Percentiles rank a stretch among this genome's conserved stretches.
Conservation (phyloP, 2,797 vertebrate genomes). For the Macropodus opercularis region DNA sequence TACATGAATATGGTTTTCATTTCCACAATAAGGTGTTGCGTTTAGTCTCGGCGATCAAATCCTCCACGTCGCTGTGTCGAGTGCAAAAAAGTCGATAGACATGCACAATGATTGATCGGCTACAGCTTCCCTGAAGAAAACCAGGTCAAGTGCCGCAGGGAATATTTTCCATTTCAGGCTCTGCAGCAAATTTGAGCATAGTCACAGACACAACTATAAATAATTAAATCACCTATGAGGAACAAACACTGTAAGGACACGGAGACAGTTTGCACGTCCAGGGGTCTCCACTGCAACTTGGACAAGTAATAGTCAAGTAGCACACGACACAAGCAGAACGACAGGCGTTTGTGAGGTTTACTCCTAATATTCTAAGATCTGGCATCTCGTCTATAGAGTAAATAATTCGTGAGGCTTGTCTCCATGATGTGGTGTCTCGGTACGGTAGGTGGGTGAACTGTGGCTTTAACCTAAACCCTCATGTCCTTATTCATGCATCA, state of each 20-base stretch:
- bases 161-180: constrained; percentile 28
- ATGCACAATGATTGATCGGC: constrained; percentile 32
- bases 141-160: constrained; percentile 16
- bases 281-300: too few relatives aligned
- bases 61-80: too few relatives aligned
- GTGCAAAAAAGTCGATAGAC: too few relatives aligned
- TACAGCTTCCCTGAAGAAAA: constrained; percentile 19
- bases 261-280: background rate
- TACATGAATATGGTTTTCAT: background rate
- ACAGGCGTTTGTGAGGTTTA: too few relatives aligned
- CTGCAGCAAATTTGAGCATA: background rate
- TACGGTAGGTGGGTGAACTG: background rate
- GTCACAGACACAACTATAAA: constrained; percentile 23
- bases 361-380: too few relatives aligned
- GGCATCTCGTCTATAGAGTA: too few relatives aligned
- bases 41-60: too few relatives aligned
- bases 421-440: background rate
- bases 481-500: background rate
- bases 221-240: constrained; percentile 1
- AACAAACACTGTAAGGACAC: background rate
- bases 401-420: background rate
- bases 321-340: too few relatives aligned
- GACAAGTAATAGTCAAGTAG: too few relatives aligned
- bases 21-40: background rate
- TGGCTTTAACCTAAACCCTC: background rate